Conservation (phyloP, 2,888 invertebrate species). For the Hirtodrosophila trivittata region DNA sequence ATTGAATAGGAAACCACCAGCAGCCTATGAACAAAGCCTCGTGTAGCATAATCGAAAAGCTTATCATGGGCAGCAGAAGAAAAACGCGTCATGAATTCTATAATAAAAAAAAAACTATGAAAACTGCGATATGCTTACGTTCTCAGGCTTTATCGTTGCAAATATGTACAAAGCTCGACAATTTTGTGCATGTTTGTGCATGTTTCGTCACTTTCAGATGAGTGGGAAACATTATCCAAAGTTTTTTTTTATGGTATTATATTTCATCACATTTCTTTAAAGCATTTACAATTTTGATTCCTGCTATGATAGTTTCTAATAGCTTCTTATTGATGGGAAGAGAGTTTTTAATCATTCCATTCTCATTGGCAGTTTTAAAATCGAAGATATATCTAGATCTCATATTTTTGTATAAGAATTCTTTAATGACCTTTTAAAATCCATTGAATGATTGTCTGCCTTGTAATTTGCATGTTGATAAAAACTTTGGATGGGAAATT, state of each 20-base stretch:
- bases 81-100: slow-evolving; percentile 32
- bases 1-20: slow-evolving; percentile 26
- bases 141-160: slow-evolving; percentile 53
- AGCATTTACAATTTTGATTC: too few species aligned
- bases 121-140: slow-evolving; percentile 44
- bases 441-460: too few species aligned
- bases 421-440: too few species aligned
- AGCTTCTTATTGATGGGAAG: too few species aligned
- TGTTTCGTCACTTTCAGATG: slow-evolving; percentile 33
- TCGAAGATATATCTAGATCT: too few species aligned
- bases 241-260: background rate
- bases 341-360: too few species aligned
- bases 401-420: too few species aligned
- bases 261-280: slow-evolving; percentile 28
- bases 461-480: too few species aligned
- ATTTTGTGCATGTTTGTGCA: slow-evolving; percentile 39
- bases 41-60: slow-evolving; percentile 21
- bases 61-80: slow-evolving; percentile 16
- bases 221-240: slow-evolving; percentile 17
- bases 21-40: slow-evolving; percentile 14
- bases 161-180: background rate
- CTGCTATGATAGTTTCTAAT: too few species aligned
- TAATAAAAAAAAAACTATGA: slow-evolving; percentile 3
- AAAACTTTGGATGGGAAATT: too few species aligned
- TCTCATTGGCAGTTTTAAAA: too few species aligned